Base-by-base conservation (phyloP, 1,140 invertebrate species). In the Drosophila bocki region DNA sequence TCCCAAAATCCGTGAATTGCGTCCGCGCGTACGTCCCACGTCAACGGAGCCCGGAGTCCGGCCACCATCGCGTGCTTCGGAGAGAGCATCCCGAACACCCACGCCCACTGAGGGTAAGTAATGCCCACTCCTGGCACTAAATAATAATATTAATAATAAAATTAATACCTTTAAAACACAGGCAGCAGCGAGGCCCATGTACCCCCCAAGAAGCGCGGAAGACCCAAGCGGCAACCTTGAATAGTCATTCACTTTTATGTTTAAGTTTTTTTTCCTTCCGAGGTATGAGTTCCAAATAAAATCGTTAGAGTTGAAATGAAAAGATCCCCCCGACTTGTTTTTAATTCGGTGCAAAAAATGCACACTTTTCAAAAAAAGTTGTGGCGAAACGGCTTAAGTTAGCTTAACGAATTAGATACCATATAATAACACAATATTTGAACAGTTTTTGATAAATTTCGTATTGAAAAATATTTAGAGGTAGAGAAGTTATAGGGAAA, bases 151-250 rank as follows among this genome's bases (percentile, higher is more conserved):
- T 26, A 26, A 26, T 26, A 4, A 26, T 22, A 22, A 22, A 22
- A 22, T 22, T 37, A 0, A 44, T 17, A 3, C 37, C 35, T 9
- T 35, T 29, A n/a, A 17, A 11, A 1, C 22, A 7, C 42, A 71
- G 68, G 5, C 0, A 35, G 7, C 22, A 71, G 29, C 13, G 81
- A 83, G 1, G 37, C 76, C 7, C 59, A 32, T 39, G 62, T 80
- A 37, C 81, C 81, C 19, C 81, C 42, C 13, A 83, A 80, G 65
- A 83, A 83, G 51, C 81, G 81, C 11, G 62, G 81, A 0, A 54
- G 81, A 13, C 0, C 63, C 41, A 61, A 67, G 33, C 26, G 26
- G 1, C 26, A 61, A 26, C 8, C 12, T 3, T 15, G 26, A 72
- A 48, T 29, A 29, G 7, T 15, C 1, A n/a, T 48, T 6, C 26